Percentiles rank a stretch among this genome's conserved stretches.
Evolutionary conservation across 2,113 vertebrate species (phyloP).

Genomic region (Sardina pilchardus): DNA sequence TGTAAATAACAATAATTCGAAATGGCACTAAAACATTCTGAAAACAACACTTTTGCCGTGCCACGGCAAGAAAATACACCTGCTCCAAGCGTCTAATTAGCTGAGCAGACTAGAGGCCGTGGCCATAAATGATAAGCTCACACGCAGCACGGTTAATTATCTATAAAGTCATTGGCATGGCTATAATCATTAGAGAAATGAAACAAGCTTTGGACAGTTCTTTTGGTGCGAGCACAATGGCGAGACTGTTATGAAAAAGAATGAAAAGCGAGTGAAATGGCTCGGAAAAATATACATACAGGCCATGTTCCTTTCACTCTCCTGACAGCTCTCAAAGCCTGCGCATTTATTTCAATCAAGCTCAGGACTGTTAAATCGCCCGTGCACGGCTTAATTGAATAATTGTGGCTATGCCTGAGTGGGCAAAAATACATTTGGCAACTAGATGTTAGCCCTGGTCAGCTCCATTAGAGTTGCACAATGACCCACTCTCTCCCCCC

Average conservation of each 20-base stretch:
- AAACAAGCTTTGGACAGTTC: slow-evolving; percentile 3
- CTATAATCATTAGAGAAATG: slow-evolving; percentile 19
- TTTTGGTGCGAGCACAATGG: background rate
- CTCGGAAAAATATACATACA: slow-evolving; percentile 31
- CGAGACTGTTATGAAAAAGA: background rate
- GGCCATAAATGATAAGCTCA: background rate
- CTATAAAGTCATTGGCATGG: slow-evolving; percentile 1
- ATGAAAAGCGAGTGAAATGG: slow-evolving; percentile 22
- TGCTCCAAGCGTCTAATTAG: background rate
- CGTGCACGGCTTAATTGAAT: slow-evolving; percentile 39
- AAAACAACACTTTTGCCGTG: background rate
- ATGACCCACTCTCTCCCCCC: background rate
- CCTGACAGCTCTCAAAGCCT: slow-evolving; percentile 23
- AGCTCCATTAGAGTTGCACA: background rate
- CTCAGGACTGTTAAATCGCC: slow-evolving; percentile 41
- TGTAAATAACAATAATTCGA: background rate
- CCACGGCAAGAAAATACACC: background rate
- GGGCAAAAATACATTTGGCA: slow-evolving; percentile 29
- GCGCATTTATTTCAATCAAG: slow-evolving; percentile 32
- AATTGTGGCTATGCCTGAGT: slow-evolving; percentile 34
- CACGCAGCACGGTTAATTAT: background rate
- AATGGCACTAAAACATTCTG: background rate
- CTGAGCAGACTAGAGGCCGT: background rate
- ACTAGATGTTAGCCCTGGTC: background rate
- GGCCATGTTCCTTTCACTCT: slow-evolving; percentile 34